These are phyloP conservation scores for Amphimedon queenslandica DNA, from an alignment of 37 sponge, comb jelly and placozoan genomes.

Conservation along the genomic window DNA sequence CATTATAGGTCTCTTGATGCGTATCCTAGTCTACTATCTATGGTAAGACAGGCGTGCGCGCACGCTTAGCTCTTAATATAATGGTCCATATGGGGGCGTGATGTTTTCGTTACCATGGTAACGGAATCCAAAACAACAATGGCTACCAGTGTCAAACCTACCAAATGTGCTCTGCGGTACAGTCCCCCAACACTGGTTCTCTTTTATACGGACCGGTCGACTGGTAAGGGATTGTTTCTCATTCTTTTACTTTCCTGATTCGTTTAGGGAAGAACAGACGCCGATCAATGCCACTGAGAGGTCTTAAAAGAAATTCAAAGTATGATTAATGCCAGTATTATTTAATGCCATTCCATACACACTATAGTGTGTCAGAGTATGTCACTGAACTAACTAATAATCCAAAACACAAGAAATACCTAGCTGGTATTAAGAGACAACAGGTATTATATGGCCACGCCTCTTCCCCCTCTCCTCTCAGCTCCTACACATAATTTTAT, in stretches of 20 bases:
- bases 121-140: no score
- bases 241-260: not conserved
- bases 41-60: no score
- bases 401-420: constrained; percentile 5
- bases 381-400: not conserved
- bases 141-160: constrained; percentile 8
- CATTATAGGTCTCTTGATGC: no score
- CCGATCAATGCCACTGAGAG: constrained; percentile 51
- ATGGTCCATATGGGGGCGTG: no score
- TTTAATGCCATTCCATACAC: not conserved
- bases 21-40: no score
- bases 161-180: constrained; percentile 36
- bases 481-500: not conserved
- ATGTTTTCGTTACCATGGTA: no score
- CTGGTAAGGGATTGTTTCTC: constrained; percentile 24
- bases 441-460: no score
- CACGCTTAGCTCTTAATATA: no score
- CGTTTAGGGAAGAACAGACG: constrained; percentile 28
- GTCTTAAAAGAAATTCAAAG: constrained; percentile 17
- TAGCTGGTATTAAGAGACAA: not conserved
- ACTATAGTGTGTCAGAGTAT: constrained; percentile 11
- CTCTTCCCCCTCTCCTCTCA: no score
- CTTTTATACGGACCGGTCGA: constrained; percentile 27
- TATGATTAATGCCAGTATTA: not conserved
- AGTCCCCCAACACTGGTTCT: constrained; percentile 45